Conservation (phyloP, 2,888 invertebrate species). For the Anorthoa munda region DNA sequence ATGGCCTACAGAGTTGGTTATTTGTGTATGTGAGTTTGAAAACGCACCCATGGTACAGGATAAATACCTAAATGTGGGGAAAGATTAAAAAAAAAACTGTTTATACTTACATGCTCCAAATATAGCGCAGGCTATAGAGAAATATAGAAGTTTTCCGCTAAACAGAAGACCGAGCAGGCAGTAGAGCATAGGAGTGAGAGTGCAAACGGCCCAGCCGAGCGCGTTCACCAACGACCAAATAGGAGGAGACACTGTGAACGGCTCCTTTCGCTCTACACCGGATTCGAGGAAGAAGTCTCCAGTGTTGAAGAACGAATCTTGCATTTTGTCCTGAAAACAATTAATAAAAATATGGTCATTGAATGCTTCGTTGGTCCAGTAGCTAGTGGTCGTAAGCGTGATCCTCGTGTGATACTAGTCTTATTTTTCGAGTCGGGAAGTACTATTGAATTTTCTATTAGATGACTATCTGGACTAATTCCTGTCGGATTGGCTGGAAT, state of each 20-base stretch:
- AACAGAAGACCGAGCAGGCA: slow-evolving; percentile 92
- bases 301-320: slow-evolving; percentile 93
- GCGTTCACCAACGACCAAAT: slow-evolving; percentile 94
- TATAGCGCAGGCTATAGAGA: slow-evolving; percentile 93
- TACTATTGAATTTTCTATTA: not conserved
- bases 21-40: no score
- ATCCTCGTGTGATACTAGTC: not conserved
- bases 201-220: slow-evolving; percentile 92
- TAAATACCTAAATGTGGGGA: no score
- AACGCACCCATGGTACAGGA: no score
- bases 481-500: no score
- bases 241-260: slow-evolving; percentile 91
- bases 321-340: slow-evolving; percentile 92
- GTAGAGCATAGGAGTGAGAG: slow-evolving; percentile 94
- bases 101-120: slow-evolving; percentile 94
- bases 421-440: not conserved
- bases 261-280: slow-evolving; percentile 92
- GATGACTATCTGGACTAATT: no score
- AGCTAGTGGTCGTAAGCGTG: not conserved
- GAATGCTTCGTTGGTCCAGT: not conserved
- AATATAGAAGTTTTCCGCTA: slow-evolving; percentile 93
- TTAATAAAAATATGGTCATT: not conserved
- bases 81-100: not conserved
- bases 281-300: slow-evolving; percentile 95
- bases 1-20: no score